Evolutionary conservation across 2,888 invertebrate species (phyloP).

Genomic region (Charanyca ferruginea): DNA sequence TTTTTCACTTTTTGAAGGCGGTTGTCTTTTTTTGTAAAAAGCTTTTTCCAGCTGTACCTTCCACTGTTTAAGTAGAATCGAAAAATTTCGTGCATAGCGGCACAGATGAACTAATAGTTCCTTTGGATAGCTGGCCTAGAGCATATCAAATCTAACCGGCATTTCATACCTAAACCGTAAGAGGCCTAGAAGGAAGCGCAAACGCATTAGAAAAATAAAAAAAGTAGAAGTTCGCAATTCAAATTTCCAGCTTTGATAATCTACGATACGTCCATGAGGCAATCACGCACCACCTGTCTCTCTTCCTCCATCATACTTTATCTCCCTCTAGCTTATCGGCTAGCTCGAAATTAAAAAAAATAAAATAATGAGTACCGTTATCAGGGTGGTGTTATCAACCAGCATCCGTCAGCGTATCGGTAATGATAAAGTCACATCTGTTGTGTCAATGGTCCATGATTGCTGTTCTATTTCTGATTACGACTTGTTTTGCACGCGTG

Average conservation of each 20-base stretch:
- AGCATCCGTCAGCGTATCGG: constrained; percentile 84
- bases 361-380: constrained; percentile 82
- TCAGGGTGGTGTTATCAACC: constrained; percentile 73
- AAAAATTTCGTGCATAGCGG: too few relatives aligned
- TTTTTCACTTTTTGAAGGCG: too few relatives aligned
- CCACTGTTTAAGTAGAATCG: too few relatives aligned
- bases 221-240: constrained; percentile 12
- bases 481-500: constrained; percentile 50
- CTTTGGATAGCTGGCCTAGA: too few relatives aligned
- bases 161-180: constrained; percentile 17
- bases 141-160: too few relatives aligned
- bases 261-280: constrained; percentile 78
- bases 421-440: constrained; percentile 82
- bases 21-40: too few relatives aligned
- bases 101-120: too few relatives aligned
- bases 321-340: constrained; percentile 75
- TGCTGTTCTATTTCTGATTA: constrained; percentile 71
- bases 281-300: constrained; percentile 80
- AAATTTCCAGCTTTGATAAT: constrained; percentile 68
- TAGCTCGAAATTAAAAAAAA: constrained; percentile 85
- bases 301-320: constrained; percentile 69
- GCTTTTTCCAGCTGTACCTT: too few relatives aligned
- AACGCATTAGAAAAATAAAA: constrained; percentile 42
- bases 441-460: constrained; percentile 77
- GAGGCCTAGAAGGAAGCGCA: constrained; percentile 7